Percentiles rank a stretch among this genome's conserved stretches.
These are phyloP conservation scores for Saccopteryx leptura DNA, from an alignment of 2,113 vertebrate genomes.

Conservation along the genomic window DNA sequence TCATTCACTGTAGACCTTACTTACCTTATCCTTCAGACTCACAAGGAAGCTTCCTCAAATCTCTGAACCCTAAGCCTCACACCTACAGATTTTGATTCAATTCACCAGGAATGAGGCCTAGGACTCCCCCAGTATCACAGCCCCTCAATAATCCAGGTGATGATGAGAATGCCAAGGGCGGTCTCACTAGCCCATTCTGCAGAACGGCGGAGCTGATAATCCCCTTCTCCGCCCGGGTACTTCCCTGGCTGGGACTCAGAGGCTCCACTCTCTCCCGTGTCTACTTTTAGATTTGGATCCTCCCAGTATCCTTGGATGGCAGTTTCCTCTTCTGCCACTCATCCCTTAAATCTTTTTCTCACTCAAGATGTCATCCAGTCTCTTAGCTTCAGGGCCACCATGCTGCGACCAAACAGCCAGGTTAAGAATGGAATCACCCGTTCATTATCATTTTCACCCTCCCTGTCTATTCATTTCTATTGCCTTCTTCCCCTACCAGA, in stretches of 20 bases:
- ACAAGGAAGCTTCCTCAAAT: neutral
- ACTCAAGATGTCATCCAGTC: neutral
- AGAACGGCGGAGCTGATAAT: fast-evolving
- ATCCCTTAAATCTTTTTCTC: neutral
- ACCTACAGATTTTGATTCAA: neutral
- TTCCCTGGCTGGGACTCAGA: neutral
- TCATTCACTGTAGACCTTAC: neutral
- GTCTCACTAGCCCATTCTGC: neutral
- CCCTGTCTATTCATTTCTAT: neutral
- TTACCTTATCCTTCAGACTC: neutral
- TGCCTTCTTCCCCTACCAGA: neutral
- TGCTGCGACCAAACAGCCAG: neutral
- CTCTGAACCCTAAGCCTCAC: neutral
- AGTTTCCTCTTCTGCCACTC: neutral
- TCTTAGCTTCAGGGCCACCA: neutral
- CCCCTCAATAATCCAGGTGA: fast-evolving
- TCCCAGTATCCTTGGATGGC: neutral
- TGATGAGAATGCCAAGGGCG: neutral
- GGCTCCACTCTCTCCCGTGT: neutral
- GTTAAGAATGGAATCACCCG: neutral
- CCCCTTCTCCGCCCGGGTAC: neutral
- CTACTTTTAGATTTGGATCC: neutral
- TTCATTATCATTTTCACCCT: neutral
- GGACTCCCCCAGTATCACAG: neutral
- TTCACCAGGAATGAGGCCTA: neutral